These are phyloP conservation scores for Notothenia rossii DNA, from an alignment of 2,113 vertebrate genomes.

Conservation along the genomic window DNA sequence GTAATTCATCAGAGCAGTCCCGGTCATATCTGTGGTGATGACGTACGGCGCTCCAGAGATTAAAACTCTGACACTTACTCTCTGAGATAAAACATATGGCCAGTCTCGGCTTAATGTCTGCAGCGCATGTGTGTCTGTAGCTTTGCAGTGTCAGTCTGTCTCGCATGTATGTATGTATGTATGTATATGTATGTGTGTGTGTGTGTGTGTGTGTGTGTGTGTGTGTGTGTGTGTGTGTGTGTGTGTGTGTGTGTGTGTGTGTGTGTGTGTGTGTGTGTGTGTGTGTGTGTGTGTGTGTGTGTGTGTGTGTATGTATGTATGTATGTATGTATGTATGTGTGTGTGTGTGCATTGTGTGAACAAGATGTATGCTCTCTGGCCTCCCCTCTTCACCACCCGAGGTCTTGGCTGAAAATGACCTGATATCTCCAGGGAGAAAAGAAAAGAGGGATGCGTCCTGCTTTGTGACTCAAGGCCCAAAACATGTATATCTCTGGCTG, in stretches of 20 bases:
- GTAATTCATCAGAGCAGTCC: slow-evolving; percentile 43
- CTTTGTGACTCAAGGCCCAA: slow-evolving; percentile 38
- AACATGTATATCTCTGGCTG: neutral
- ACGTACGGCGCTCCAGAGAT: slow-evolving; percentile 43
- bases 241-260: neutral
- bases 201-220: slow-evolving; percentile 13
- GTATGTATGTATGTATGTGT: neutral
- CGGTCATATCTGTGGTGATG: slow-evolving; percentile 29
- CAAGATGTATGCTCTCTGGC: slow-evolving; percentile 34
- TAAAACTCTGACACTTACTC: slow-evolving; percentile 61
- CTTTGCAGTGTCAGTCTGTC: neutral
- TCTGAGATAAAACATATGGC: slow-evolving; percentile 67
- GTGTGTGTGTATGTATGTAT: neutral
- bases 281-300: slow-evolving; percentile 19
- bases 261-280: slow-evolving; percentile 5
- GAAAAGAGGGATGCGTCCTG: slow-evolving; percentile 45
- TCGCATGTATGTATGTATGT: slow-evolving; percentile 8
- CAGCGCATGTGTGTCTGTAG: no score
- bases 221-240: neutral
- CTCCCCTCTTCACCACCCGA: slow-evolving; percentile 40
- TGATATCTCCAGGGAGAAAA: slow-evolving; percentile 37
- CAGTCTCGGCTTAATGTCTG: slow-evolving; percentile 31
- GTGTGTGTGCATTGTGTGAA: slow-evolving; percentile 8
- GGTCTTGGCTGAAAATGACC: slow-evolving; percentile 53
- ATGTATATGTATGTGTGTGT: neutral